Evolutionary conservation across 2,113 vertebrate genomes (phyloP).

Genomic region (Sorex araneus): DNA sequence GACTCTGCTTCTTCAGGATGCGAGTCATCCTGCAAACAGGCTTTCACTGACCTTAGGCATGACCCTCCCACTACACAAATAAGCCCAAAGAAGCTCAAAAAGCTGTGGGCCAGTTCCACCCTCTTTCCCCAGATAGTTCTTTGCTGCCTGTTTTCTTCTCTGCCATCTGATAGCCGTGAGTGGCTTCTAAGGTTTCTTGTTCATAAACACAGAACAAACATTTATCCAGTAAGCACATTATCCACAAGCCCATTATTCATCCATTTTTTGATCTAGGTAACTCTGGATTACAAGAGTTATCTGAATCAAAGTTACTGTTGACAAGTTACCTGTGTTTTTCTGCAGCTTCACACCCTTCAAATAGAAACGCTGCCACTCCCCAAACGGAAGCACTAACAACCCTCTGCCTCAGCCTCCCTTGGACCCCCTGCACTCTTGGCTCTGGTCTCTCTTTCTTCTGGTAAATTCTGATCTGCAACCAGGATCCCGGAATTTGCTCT

Average conservation of each 20-base stretch:
- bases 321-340: background rate
- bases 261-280: no score
- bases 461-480: background rate
- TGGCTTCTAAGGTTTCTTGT: background rate
- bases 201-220: background rate
- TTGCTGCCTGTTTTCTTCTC: background rate
- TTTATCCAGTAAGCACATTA: no score
- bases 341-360: background rate
- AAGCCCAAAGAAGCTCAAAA: background rate
- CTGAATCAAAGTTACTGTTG: no score
- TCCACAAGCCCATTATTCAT: background rate
- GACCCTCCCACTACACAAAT: background rate
- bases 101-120: background rate
- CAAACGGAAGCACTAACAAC: background rate
- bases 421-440: background rate
- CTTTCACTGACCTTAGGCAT: background rate
- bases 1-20: background rate
- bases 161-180: background rate
- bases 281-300: no score
- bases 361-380: background rate
- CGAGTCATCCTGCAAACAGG: background rate
- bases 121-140: background rate
- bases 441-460: background rate
- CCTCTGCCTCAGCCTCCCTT: background rate
- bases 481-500: background rate